A percentile compares a stretch with the other conserved stretches of the same genome.
Evolutionary conservation across 2,113 vertebrate genomes (phyloP).

Genomic region (Eira barbara): DNA sequence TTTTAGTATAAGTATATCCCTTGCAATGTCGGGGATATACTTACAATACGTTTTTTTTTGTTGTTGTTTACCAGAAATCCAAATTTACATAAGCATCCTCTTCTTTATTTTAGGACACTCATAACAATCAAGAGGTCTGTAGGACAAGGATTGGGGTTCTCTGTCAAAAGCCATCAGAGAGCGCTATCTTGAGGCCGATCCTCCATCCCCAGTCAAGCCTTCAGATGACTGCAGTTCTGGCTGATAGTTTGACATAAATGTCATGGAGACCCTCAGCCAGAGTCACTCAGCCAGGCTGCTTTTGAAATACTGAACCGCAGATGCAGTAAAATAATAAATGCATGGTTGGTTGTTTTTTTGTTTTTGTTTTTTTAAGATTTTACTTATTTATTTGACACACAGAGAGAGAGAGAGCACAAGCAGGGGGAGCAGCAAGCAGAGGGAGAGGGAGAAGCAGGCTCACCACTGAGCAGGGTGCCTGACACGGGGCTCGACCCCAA

Average conservation of each 20-base stretch:
- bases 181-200: too few relatives aligned
- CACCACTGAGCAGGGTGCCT: too few relatives aligned
- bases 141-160: neutral
- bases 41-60: neutral
- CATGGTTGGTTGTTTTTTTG: too few relatives aligned
- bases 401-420: too few relatives aligned
- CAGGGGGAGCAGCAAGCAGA: too few relatives aligned
- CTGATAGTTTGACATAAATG: neutral
- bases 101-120: neutral
- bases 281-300: neutral
- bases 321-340: neutral
- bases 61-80: neutral
- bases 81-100: neutral
- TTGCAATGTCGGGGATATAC: neutral
- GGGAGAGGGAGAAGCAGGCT: too few relatives aligned
- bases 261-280: fast-evolving
- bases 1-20: neutral
- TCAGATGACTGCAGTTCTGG: neutral
- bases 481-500: too few relatives aligned
- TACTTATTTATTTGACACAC: too few relatives aligned
- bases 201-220: neutral
- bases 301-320: neutral
- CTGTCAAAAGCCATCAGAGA: neutral
- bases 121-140: neutral
- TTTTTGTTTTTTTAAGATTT: too few relatives aligned